Base-by-base conservation (phyloP, 2,888 invertebrate genomes). In the Melitaea athalia region DNA sequence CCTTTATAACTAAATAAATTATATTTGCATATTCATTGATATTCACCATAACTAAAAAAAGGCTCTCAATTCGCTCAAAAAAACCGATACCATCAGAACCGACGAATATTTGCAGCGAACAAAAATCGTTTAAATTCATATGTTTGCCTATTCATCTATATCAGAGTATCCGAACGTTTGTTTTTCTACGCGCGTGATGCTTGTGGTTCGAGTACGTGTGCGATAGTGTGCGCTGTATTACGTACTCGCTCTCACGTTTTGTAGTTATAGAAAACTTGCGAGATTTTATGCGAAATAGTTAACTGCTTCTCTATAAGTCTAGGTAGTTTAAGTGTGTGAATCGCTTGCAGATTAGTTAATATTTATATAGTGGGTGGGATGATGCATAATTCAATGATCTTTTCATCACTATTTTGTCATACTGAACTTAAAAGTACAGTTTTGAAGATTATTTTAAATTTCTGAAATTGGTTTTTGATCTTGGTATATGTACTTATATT, bases 171-270 rank as follows among this genome's bases (percentile, higher is more conserved):
- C 38, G 38, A 38, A 38, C 38, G 38, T 24, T 24, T 47, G 38
- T 38, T 38, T 7, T 38, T 38, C 1, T 49, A 50, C 42, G n/a
- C 45, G 33, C 55, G 53, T 62, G 61, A 64, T 61, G 50, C 50
- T 65, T 62, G 61, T 69, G 62, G 65, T 61, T 15, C 17, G 59
- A 52, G 14, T 38, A 17, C 12, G 53, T 12, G 5, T 55, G 31
- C n/a, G 52, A 17, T 12, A 11, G 45, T 10, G 45, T 12, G 11
- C 45, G 45, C 12, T 8, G 11, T 14, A 12, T 11, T 11, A 11
- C 45, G 45, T 45, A 14, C 45, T 45, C 45, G 45, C 45, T 45
- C 45, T 8, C 45, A 45, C 45, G 14, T 12, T 1, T 45, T 12
- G 14, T 12, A 11, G 45, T 45, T 45, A 45, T 45, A 45, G 45